Evolutionary conservation across 2,888 invertebrate genomes (phyloP), one percentile per base, ranked within the genome.

Genomic region (Lasioglossum malachurum): DNA sequence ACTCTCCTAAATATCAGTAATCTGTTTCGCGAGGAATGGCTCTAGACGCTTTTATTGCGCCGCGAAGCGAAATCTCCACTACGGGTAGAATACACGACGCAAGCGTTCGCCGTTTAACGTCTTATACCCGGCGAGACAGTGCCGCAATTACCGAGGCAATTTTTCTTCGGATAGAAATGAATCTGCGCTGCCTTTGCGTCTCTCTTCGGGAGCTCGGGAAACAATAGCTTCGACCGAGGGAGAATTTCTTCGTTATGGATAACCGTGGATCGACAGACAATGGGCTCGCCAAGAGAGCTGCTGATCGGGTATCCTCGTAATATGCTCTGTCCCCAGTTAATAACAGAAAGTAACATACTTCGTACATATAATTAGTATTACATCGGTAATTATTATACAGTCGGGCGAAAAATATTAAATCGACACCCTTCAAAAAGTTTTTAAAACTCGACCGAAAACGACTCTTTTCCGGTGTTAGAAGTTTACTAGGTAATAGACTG

Each of bases 131-230:
- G 41, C 23, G 44, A n/a, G 46, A 41, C 53, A 53, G 27, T 53
- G 7, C n/a, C 23, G 76, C 53, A 76, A 81, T 81, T 83, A 81
- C 64, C 41, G 31, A 35, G n/a, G 67, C 60, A 81, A 82, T 64
- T 72, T 75, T 83, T 76, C 49, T 16, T 35, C 7, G 35, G 27
- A 27, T 14, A 16, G 71, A 79, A 75, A 83, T 57, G 69, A 75
- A 69, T 75, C 69, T 16, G 16, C 16, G 27, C 60, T 46, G 44
- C 8, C 19, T 31, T 64, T 31, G 64, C 64, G 31, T 64, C 31
- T 64, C 31, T 64, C 31, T 31, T 31, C 3, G 31, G 10, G 7
- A 31, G 31, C 31, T 7, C 16, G 16, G n/a, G 64, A 64, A 64
- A 31, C 64, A 64, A 64, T 31, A 64, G 64, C 1, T 64, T 64